Conservation (phyloP, 2,797 vertebrate species). For the Oryzias dopingdopingensis region DNA sequence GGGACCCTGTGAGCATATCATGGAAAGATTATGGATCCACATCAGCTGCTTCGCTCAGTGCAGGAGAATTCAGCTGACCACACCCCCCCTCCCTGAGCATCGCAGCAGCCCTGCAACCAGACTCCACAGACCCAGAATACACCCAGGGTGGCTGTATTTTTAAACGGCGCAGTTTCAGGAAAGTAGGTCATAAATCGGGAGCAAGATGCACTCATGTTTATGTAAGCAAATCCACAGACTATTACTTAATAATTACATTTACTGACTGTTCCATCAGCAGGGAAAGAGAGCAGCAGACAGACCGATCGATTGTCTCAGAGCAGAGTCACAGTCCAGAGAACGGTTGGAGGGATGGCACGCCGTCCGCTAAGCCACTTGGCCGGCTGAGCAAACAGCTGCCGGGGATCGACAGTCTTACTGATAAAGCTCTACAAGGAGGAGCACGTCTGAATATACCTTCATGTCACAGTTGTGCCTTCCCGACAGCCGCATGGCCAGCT, state of each 20-base stretch:
- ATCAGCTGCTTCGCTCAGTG: conserved; percentile 36
- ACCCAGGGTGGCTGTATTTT: conserved; percentile 56
- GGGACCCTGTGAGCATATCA: conserved; percentile 51
- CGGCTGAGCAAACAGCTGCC: conserved; percentile 40
- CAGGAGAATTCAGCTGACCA: conserved; percentile 57
- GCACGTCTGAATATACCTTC: conserved; percentile 81
- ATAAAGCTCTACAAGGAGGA: conserved; percentile 28
- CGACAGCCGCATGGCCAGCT: conserved; percentile 86
- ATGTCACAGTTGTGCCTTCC: conserved; percentile 89
- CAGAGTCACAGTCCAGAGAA: conserved; percentile 49
- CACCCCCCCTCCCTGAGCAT: conserved; percentile 55
- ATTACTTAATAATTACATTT: conserved; percentile 58
- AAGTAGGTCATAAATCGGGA: conserved; percentile 70
- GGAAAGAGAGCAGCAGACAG: conserved; percentile 29
- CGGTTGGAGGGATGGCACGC: conserved; percentile 38
- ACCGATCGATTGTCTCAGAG: conserved; percentile 27
- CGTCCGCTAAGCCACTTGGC: conserved; percentile 45
- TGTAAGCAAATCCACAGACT: conserved; percentile 53
- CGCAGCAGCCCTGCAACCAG: conserved; percentile 49
- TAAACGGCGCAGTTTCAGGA: conserved; percentile 58
- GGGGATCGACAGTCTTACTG: conserved; percentile 31
- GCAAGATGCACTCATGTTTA: conserved; percentile 52
- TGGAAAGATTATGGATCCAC: conserved; percentile 53
- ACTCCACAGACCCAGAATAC: conserved; percentile 57
- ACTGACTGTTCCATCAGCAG: conserved; percentile 44